Evolutionary conservation across 2,888 invertebrate genomes (phyloP), one percentile per base, ranked within the genome.

Genomic region (Cantharis flavilabris): DNA sequence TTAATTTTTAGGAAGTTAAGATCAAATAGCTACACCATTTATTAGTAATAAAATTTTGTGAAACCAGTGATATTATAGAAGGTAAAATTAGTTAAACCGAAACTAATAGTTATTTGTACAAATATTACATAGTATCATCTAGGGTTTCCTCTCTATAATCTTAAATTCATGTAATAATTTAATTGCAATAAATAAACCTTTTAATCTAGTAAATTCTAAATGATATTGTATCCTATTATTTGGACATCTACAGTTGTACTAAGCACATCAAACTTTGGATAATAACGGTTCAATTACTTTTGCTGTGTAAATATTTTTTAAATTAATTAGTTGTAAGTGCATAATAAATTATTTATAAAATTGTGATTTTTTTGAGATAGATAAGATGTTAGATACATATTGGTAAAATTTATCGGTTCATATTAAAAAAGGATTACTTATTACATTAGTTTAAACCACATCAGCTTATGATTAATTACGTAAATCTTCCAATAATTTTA

Each of bases 321-420:
- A 67, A 67, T 18, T 67, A 67, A 20, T 77, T 77, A 77, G 75
- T 75, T 77, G 23, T 77, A 77, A 77, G 77, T 71, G 26, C 26
- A 20, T 67, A 73, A 76, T 18, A 77, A 77, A 72, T 72, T 69
- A 77, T 75, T 75, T 77, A 77, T 75, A 77, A 74, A 74, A 77
- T 74, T 72, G 71, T 70, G 75, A 71, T 77, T 75, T 77, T 72
- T 69, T 74, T 72, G 70, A 74, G 70, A 72, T 63, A 70, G 72
- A 70, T 75, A 65, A 33, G n/a, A 71, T 74, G 20, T 71, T 77
- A 62, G 73, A 73, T 30, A 30, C 28, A 30, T 30, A 67, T 67
- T 75, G 71, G 67, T 75, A 71, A 70, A 69, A 28, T 18, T n/a
- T n/a, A 49, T n/a, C 7, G 9, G 49, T 49, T 49, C n/a, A 49